Percentiles rank a stretch among this genome's conserved stretches.
Conservation (phyloP, 1,140 invertebrate species). For the Ylistrum balloti region DNA sequence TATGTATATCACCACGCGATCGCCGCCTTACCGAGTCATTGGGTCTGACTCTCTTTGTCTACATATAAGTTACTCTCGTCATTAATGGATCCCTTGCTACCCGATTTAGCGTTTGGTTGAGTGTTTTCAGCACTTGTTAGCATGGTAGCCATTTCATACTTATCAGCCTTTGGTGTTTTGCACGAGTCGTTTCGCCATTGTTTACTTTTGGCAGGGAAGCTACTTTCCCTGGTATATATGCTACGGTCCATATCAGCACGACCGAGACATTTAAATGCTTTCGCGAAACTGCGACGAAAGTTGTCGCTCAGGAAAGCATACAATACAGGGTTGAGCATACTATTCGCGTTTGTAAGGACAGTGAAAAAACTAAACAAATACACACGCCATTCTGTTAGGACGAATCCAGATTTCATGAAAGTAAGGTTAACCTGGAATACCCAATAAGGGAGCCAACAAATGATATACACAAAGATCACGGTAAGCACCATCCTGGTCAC, state of each 20-base stretch:
- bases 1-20: neutral
- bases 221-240: slow-evolving; percentile 93
- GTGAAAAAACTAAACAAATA: slow-evolving; percentile 65
- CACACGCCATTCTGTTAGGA: slow-evolving; percentile 57
- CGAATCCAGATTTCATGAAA: slow-evolving; percentile 31
- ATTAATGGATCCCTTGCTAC: slow-evolving; percentile 45
- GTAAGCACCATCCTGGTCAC: slow-evolving; percentile 96
- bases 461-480: slow-evolving; percentile 96
- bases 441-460: slow-evolving; percentile 98
- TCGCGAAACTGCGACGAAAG: slow-evolving; percentile 88
- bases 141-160: slow-evolving; percentile 57
- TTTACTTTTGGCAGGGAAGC: slow-evolving; percentile 86
- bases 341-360: slow-evolving; percentile 78
- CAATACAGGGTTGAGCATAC: slow-evolving; percentile 89
- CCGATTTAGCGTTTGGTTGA: slow-evolving; percentile 41
- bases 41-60: slow-evolving; percentile 59
- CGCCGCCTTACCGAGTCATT: neutral
- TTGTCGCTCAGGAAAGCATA: slow-evolving; percentile 91
- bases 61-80: slow-evolving; percentile 52
- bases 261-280: slow-evolving; percentile 85
- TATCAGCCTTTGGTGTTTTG: slow-evolving; percentile 46
- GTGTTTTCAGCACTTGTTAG: slow-evolving; percentile 54
- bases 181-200: slow-evolving; percentile 35
- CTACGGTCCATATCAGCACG: slow-evolving; percentile 68
- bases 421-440: slow-evolving; percentile 85